Base-by-base conservation (phyloP, 2,113 vertebrate species). In the Triplophysa dalaica region DNA sequence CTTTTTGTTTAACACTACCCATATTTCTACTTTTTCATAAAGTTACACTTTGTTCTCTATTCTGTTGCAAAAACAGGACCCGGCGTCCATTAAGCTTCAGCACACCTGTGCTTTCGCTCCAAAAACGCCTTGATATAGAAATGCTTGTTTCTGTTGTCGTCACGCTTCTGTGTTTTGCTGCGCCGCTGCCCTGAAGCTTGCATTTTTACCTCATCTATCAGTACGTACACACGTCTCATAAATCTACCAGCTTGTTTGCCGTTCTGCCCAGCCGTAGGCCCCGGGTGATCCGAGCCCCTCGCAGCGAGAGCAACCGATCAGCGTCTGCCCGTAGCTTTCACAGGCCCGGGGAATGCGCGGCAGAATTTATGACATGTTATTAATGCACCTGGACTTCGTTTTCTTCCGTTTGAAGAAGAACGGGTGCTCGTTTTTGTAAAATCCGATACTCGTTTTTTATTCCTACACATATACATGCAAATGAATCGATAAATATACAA, bases 171-270 rank as follows among this genome's bases (percentile, higher is more conserved):
- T 66, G 64, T 70, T 63, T 61, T 63, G 38, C 74, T 45, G 29
- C 26, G 52, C 1, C 14, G 48, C 76, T 73, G 54, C 45, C 63
- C 54, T 61, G 61, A 77, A 67, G 61, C 66, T 79, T 73, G 52
- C 62, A 65, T 80, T 80, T 85, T 82, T 75, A 77, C 62, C 72
- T 70, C 75, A 75, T 82, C 45, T 83, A 73, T 73, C 67, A 72
- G 60, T 54, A 61, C 29, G 4, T 64, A 72, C 56, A 38, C 60
- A 13, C 8, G 38, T 33, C 65, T 82, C 70, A 84, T 84, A 75
- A 77, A 81, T 81, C 79, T 80, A 45, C 54, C 60, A 41, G 62
- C 73, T 81, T 77, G 78, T 83, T 83, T 78, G 68, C 67, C 67
- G 43, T 78, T 61, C 50, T 70, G 60, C 73, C 80, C 73, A 50